Conservation (phyloP, 2,888 invertebrate species). For the Diadegma fenestrale region DNA sequence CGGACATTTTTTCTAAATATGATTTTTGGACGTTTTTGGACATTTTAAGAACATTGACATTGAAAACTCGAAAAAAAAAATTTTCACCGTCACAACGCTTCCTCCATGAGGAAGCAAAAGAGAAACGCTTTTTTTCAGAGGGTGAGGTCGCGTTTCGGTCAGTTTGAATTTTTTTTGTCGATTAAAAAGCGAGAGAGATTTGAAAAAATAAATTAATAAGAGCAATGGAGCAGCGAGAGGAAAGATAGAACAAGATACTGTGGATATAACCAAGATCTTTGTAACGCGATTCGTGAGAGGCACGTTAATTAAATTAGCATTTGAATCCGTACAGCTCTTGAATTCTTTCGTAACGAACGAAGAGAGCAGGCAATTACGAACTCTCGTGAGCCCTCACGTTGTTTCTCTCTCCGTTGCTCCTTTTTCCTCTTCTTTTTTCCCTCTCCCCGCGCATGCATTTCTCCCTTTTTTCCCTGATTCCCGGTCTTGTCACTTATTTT, state of each 20-base stretch:
- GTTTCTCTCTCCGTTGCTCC: not conserved
- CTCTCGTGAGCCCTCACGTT: conserved; percentile 25
- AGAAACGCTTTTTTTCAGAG: conserved; percentile 16
- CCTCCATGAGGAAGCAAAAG: too few species aligned
- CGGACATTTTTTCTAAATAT: too few species aligned
- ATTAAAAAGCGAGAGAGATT: not conserved
- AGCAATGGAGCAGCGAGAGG: not conserved
- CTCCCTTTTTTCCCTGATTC: not conserved
- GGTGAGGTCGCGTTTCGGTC: not conserved
- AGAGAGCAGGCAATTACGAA: conserved; percentile 57
- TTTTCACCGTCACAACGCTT: too few species aligned
- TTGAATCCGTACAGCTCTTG: conserved; percentile 54
- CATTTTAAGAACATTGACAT: too few species aligned
- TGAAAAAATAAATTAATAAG: not conserved
- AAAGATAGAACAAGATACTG: conserved; percentile 30
- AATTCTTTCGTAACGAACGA: conserved; percentile 61
- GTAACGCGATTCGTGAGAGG: conserved; percentile 67
- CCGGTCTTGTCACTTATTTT: not conserved
- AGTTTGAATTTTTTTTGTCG: conserved; percentile 6
- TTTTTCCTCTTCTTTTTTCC: not conserved
- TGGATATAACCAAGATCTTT: conserved; percentile 53
- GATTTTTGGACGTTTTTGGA: too few species aligned
- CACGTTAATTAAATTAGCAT: conserved; percentile 77
- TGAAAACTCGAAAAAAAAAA: too few species aligned
- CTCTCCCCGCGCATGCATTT: not conserved